Evolutionary conservation across 2,888 invertebrate genomes (phyloP).

Genomic region (Omphaloscelis lunosa): DNA sequence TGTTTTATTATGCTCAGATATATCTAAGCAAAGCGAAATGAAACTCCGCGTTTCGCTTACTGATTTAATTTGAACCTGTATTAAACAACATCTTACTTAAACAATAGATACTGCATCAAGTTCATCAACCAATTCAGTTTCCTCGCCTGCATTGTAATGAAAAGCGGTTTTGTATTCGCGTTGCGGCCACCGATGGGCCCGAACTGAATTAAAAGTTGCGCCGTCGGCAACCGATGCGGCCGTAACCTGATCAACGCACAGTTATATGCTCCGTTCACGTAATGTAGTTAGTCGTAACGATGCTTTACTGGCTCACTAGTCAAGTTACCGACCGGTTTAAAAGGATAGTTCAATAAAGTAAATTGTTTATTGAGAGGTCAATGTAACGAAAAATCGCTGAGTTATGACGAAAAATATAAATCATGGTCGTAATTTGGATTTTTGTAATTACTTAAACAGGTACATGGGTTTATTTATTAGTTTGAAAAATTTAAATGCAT

Average conservation of each 20-base stretch:
- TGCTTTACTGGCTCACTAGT: slow-evolving; percentile 47
- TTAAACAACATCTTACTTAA: background rate
- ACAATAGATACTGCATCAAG: slow-evolving; percentile 16
- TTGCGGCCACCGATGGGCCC: slow-evolving; percentile 48
- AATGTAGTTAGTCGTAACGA: slow-evolving; percentile 60
- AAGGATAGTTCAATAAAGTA: slow-evolving; percentile 33
- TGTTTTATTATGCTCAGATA: too few relatives aligned
- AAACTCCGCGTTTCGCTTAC: too few relatives aligned
- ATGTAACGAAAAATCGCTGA: background rate
- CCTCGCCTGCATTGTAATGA: slow-evolving; percentile 62
- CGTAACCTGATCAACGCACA: slow-evolving; percentile 63
- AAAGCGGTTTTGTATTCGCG: slow-evolving; percentile 66
- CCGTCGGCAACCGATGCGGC: slow-evolving; percentile 54
- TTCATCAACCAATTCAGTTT: slow-evolving; percentile 55
- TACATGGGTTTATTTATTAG: too few relatives aligned
- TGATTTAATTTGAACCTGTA: too few relatives aligned
- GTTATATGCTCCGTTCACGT: slow-evolving; percentile 58
- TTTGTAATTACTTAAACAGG: too few relatives aligned
- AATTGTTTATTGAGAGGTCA: slow-evolving; percentile 24
- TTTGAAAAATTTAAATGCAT: too few relatives aligned
- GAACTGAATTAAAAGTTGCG: slow-evolving; percentile 68
- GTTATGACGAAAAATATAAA: background rate
- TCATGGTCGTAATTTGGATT: too few relatives aligned
- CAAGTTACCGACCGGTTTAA: slow-evolving; percentile 41
- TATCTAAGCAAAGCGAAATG: too few relatives aligned